phyloP scores from a whole-genome alignment of 2,797 vertebrate genomes.

The Erethizon dorsatum region DNA sequence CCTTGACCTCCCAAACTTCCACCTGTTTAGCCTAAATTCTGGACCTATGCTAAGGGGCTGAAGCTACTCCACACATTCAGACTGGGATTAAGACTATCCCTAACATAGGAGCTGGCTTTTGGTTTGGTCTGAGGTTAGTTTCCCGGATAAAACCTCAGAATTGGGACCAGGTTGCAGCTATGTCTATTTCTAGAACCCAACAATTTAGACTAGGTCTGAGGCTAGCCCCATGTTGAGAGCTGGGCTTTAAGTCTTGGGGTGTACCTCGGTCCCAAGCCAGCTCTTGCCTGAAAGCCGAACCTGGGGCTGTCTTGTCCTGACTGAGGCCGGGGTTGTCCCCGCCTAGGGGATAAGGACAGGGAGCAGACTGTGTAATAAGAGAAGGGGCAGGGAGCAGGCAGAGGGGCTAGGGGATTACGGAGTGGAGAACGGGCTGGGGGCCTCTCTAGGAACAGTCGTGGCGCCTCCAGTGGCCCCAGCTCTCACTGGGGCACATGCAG shows the following conservation, averaged over 20 bases:
- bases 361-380: background rate
- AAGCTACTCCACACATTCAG: background rate
- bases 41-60: background rate
- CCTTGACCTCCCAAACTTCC: background rate
- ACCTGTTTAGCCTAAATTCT: conserved; percentile 1
- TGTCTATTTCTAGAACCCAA: background rate
- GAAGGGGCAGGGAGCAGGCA: background rate
- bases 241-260: background rate
- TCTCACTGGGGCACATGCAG: background rate
- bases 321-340: background rate
- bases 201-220: background rate
- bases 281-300: conserved; percentile 8
- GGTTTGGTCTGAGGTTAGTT: background rate
- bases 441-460: background rate
- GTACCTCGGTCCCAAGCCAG: background rate
- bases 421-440: background rate
- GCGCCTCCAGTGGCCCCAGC: background rate
- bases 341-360: background rate
- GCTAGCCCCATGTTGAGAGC: background rate
- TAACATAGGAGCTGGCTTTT: background rate
- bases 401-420: accelerated
- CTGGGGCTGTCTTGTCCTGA: background rate
- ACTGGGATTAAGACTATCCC: background rate
- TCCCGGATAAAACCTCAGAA: background rate
- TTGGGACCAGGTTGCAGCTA: background rate